Percentiles rank a stretch among this genome's conserved stretches.
Conservation (phyloP, 2,113 vertebrate species). For the Diphyllodes magnificus region DNA sequence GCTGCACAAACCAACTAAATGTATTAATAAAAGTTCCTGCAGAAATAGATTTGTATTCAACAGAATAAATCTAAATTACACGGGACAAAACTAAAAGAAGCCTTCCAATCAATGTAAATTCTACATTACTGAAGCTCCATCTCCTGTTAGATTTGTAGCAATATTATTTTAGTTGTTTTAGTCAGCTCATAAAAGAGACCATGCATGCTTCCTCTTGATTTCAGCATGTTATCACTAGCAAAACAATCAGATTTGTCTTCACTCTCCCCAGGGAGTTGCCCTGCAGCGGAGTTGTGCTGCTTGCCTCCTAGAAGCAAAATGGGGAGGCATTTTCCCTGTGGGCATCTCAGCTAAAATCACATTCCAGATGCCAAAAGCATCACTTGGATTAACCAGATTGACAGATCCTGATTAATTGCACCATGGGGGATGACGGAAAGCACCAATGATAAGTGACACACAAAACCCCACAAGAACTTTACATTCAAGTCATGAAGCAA, state of each 20-base stretch:
- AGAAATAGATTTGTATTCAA: not conserved
- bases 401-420: not conserved
- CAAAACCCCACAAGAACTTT: not conserved
- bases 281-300: not conserved
- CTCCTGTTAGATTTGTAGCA: rapidly evolving
- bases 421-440: not conserved
- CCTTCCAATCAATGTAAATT: not conserved
- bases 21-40: not conserved
- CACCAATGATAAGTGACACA: not conserved
- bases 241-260: not conserved
- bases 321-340: not conserved
- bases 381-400: not conserved
- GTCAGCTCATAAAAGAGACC: not conserved
- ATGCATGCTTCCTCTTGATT: not conserved
- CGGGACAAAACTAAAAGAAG: not conserved
- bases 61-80: not conserved
- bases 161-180: not conserved
- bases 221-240: not conserved
- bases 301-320: not conserved
- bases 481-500: not conserved
- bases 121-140: not conserved
- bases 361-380: not conserved
- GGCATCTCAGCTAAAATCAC: not conserved
- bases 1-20: not conserved
- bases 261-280: not conserved